Percentiles rank a stretch among this genome's conserved stretches.
Evolutionary conservation across 1,140 invertebrate species (phyloP).

Genomic region (Pectinophora gossypiella): DNA sequence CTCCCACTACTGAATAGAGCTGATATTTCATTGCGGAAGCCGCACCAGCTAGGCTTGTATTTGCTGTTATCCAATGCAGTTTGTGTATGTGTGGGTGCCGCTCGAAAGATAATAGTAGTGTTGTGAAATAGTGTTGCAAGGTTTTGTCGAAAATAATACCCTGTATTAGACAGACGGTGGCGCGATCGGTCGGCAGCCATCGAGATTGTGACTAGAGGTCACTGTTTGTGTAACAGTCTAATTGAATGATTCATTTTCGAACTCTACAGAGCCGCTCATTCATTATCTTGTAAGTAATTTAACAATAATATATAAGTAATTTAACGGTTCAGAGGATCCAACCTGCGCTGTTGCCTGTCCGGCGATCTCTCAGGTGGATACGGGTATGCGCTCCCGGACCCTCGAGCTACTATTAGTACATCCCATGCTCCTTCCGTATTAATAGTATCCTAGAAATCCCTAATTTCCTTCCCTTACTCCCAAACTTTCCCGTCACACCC

Average conservation of each 20-base stretch:
- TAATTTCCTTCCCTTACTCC: too few relatives aligned
- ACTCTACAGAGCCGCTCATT: too few relatives aligned
- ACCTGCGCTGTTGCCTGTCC: too few relatives aligned
- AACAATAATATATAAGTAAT: too few relatives aligned
- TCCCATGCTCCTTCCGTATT: too few relatives aligned
- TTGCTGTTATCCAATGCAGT: conserved; percentile 45
- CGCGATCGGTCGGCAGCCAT: conserved; percentile 8
- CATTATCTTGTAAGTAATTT: too few relatives aligned
- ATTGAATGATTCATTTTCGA: conserved; percentile 16
- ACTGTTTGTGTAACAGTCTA: not conserved
- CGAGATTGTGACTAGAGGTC: conserved; percentile 7
- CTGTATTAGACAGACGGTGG: conserved; percentile 24
- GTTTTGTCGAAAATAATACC: conserved; percentile 42
- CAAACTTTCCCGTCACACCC: too few relatives aligned
- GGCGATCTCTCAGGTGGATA: too few relatives aligned
- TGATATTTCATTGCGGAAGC: conserved; percentile 13
- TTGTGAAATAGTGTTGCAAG: conserved; percentile 46
- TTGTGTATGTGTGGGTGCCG: conserved; percentile 37
- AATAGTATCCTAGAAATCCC: too few relatives aligned
- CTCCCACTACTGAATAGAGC: conserved; percentile 15
- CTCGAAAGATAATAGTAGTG: conserved; percentile 47
- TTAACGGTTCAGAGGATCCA: too few relatives aligned
- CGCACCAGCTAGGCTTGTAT: conserved; percentile 24
- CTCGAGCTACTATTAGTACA: too few relatives aligned
- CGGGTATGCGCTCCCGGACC: too few relatives aligned